Percentiles rank a stretch among this genome's conserved stretches.
Evolutionary conservation across 2,888 invertebrate species (phyloP).

Genomic region (Pandemis cinnamomeana): DNA sequence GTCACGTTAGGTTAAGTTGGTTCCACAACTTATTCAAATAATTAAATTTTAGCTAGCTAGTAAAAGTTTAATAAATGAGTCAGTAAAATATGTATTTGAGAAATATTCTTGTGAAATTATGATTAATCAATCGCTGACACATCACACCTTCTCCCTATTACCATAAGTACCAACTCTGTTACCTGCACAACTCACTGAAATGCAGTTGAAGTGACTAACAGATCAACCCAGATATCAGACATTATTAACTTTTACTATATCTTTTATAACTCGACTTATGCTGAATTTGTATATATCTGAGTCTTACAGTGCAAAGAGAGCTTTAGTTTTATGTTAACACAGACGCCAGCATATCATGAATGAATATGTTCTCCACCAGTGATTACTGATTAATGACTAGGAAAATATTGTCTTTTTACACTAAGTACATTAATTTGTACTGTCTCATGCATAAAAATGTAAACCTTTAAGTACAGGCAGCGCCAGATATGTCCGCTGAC

Average conservation of each 20-base stretch:
- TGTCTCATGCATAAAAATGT: background rate
- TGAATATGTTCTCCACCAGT: slow-evolving; percentile 19
- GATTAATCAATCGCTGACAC: too few species aligned
- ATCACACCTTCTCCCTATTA: too few species aligned
- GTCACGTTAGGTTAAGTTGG: too few species aligned
- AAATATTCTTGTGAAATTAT: too few species aligned
- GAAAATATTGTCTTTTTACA: slow-evolving; percentile 53
- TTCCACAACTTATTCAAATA: too few species aligned
- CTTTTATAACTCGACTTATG: background rate
- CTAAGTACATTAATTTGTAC: slow-evolving; percentile 46
- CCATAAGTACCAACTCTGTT: too few species aligned
- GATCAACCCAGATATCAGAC: background rate
- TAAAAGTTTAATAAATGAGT: too few species aligned
- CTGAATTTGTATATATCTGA: background rate
- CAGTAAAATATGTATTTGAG: too few species aligned
- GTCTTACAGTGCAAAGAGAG: background rate
- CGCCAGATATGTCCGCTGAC: background rate
- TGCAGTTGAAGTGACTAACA: background rate
- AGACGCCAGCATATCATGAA: background rate
- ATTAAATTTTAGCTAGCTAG: too few species aligned
- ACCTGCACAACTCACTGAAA: background rate
- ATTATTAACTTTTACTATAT: background rate
- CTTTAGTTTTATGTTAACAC: background rate
- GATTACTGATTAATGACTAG: slow-evolving; percentile 47
- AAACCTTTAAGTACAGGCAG: background rate